phyloP scores from a whole-genome alignment of 2,888 invertebrate species.

The Eurois occulta region DNA sequence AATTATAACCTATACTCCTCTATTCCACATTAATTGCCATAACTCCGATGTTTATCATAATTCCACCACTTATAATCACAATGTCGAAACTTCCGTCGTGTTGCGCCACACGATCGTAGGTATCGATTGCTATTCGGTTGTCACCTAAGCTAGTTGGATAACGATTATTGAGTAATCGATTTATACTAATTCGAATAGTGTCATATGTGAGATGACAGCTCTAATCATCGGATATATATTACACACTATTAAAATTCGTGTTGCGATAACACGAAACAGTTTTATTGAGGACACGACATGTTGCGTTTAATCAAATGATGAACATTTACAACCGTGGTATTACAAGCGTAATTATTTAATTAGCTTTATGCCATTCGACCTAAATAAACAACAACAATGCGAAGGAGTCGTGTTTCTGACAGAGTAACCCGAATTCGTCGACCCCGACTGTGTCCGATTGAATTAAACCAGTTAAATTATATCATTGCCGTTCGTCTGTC shows the following conservation, averaged over 20 bases:
- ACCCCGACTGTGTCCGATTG: conserved; percentile 86
- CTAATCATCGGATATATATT: conserved; percentile 67
- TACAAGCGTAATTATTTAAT: conserved; percentile 54
- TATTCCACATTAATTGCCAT: conserved; percentile 77
- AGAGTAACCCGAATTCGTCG: conserved; percentile 85
- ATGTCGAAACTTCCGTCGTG: conserved; percentile 86
- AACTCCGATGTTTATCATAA: conserved; percentile 79
- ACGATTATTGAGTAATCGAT: conserved; percentile 83
- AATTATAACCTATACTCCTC: conserved; percentile 68
- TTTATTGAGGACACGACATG: conserved; percentile 46
- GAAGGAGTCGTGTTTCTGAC: conserved; percentile 74
- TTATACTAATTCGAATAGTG: conserved; percentile 67
- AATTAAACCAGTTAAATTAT: conserved; percentile 89
- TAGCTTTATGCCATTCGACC: conserved; percentile 70
- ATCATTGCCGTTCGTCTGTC: conserved; percentile 85
- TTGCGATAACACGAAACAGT: conserved; percentile 47
- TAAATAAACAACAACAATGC: conserved; percentile 75
- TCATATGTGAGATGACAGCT: conserved; percentile 70
- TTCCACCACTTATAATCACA: conserved; percentile 77
- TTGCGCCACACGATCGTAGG: conserved; percentile 80
- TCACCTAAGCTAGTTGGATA: conserved; percentile 85
- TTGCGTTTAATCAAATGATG: conserved; percentile 51
- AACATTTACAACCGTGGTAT: conserved; percentile 32
- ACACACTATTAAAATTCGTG: conserved; percentile 44
- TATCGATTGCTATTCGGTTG: conserved; percentile 82